Conservation (phyloP, 2,888 invertebrate species). For the Chouioia cunea region DNA sequence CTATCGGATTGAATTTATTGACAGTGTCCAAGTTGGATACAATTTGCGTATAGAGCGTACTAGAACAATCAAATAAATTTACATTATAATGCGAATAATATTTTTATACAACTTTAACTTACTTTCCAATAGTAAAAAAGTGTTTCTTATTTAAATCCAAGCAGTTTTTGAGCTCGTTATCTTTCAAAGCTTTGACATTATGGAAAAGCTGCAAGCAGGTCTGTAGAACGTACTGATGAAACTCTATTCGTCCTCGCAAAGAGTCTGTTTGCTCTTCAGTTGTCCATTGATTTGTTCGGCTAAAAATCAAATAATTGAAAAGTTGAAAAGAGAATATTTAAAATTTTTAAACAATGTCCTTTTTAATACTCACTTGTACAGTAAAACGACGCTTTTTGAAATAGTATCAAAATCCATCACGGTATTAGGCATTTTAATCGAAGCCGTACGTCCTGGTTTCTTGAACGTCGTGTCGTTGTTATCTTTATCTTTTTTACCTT, state of each 20-base stretch:
- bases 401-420: slow-evolving; percentile 68
- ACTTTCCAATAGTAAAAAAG: slow-evolving; percentile 64
- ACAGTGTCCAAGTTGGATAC: slow-evolving; percentile 70
- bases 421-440: slow-evolving; percentile 68
- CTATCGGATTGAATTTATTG: slow-evolving; percentile 72
- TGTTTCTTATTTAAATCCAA: slow-evolving; percentile 60
- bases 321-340: neutral
- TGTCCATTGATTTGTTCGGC: slow-evolving; percentile 69
- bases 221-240: slow-evolving; percentile 74
- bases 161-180: slow-evolving; percentile 55
- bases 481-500: slow-evolving; percentile 62
- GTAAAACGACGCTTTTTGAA: slow-evolving; percentile 66
- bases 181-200: slow-evolving; percentile 64
- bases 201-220: slow-evolving; percentile 67
- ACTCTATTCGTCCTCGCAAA: slow-evolving; percentile 71
- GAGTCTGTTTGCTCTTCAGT: slow-evolving; percentile 70
- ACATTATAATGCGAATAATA: slow-evolving; percentile 61
- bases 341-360: neutral
- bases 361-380: slow-evolving; percentile 67
- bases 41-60: slow-evolving; percentile 62
- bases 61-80: slow-evolving; percentile 60
- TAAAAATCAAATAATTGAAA: slow-evolving; percentile 6
- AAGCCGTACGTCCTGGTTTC: slow-evolving; percentile 47
- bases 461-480: slow-evolving; percentile 61
- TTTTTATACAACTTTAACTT: slow-evolving; percentile 53